A percentile compares a stretch with the other conserved stretches of the same genome.
Evolutionary conservation across 2,797 vertebrate genomes (phyloP).

Genomic region (Dermochelys coriacea): DNA sequence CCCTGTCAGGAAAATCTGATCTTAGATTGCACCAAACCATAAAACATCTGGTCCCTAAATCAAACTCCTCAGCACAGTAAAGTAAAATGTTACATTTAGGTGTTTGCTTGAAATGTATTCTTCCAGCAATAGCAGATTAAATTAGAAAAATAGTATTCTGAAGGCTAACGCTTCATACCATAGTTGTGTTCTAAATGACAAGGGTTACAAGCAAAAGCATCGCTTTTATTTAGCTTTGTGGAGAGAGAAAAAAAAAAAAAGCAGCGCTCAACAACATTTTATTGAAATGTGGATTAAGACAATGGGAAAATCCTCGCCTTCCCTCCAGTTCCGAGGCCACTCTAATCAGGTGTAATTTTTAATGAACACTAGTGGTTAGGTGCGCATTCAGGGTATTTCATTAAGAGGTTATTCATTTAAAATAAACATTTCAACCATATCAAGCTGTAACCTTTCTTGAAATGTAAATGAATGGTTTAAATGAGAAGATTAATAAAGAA

Average conservation of each 20-base stretch:
- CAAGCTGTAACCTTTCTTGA: conserved; percentile 84
- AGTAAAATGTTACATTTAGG: conserved; percentile 33
- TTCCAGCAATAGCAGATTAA: conserved; percentile 70
- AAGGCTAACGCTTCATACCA: conserved; percentile 67
- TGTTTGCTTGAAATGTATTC: conserved; percentile 49
- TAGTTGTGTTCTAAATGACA: conserved; percentile 63
- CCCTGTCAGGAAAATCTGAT: conserved; percentile 22
- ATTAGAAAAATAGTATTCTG: conserved; percentile 76
- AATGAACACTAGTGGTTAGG: conserved; percentile 81
- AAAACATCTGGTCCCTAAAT: conserved; percentile 50
- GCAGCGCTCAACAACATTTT: conserved; percentile 46
- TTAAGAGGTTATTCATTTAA: conserved; percentile 84
- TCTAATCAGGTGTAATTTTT: conserved; percentile 83
- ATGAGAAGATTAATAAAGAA: conserved; percentile 86
- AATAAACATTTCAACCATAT: conserved; percentile 83
- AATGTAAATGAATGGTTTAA: conserved; percentile 87
- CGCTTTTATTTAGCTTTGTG: conserved; percentile 71
- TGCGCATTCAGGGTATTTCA: conserved; percentile 83
- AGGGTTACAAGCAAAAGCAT: conserved; percentile 69
- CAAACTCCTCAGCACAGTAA: conserved; percentile 40
- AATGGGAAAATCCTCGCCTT: conserved; percentile 77
- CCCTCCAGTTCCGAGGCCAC: conserved; percentile 74
- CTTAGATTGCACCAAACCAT: conserved; percentile 38
- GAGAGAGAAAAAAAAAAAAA: conserved; percentile 34
- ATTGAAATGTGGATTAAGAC: conserved; percentile 73